Percentiles rank a stretch among this genome's conserved stretches.
Conservation (phyloP, 2,888 invertebrate genomes). For the Nesidiocoris tenuis region DNA sequence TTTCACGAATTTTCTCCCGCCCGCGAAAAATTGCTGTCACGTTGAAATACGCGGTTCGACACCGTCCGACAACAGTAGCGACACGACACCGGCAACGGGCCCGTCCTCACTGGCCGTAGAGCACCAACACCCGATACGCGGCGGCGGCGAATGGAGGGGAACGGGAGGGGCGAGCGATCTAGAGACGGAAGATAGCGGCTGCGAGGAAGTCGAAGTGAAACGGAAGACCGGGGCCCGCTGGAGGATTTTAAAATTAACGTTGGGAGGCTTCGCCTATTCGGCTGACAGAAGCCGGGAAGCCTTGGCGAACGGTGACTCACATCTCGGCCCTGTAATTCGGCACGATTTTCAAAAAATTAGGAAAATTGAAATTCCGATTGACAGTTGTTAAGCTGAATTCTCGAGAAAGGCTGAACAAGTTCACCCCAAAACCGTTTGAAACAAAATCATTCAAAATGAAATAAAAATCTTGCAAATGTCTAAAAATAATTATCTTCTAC, state of each 20-base stretch:
- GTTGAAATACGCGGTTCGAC: too few species aligned
- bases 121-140: background rate
- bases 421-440: too few species aligned
- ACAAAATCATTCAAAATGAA: too few species aligned
- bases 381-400: too few species aligned
- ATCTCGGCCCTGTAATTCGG: background rate
- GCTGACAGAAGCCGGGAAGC: background rate
- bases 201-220: background rate
- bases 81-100: background rate
- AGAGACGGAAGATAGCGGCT: background rate
- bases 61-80: too few species aligned
- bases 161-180: background rate
- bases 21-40: too few species aligned
- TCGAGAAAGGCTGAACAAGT: too few species aligned
- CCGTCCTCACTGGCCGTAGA: background rate
- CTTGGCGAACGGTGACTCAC: background rate
- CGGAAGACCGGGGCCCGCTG: background rate
- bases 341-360: too few species aligned
- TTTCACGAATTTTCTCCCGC: too few species aligned
- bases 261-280: background rate
- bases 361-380: too few species aligned
- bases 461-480: too few species aligned
- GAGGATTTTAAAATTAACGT: background rate
- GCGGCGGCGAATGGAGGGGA: background rate
- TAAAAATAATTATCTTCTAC: too few species aligned